Conservation (phyloP, 2,797 vertebrate species). For the Limosa lapponica region DNA sequence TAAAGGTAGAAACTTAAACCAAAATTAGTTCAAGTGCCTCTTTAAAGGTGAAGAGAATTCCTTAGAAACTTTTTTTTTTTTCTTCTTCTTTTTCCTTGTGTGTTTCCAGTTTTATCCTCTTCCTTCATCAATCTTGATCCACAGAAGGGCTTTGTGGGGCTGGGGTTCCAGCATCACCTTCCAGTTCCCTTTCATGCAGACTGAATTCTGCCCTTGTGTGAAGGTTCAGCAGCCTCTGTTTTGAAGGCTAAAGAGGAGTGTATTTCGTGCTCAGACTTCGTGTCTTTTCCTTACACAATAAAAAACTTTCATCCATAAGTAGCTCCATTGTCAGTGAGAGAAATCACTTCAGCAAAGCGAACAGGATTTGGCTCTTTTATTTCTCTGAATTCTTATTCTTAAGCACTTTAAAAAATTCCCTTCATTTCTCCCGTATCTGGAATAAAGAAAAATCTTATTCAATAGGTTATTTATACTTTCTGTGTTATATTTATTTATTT, state of each 20-base stretch:
- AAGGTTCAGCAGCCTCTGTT: neutral
- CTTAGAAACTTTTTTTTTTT: neutral
- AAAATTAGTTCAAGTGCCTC: neutral
- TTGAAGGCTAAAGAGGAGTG: neutral
- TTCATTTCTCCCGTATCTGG: neutral
- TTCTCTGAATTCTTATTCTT: neutral
- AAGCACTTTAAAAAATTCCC: neutral
- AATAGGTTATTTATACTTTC: neutral
- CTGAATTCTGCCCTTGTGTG: neutral
- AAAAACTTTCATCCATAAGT: neutral
- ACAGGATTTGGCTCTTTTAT: neutral
- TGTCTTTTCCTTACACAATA: neutral
- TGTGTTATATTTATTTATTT: neutral
- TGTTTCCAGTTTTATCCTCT: neutral
- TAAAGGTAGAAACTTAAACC: neutral
- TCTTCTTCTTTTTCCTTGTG: neutral
- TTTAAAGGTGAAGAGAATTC: neutral
- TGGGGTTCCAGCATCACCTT: neutral
- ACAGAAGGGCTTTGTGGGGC: fast-evolving
- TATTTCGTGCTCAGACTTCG: neutral
- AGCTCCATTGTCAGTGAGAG: neutral
- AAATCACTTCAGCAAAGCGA: neutral
- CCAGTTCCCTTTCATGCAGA: neutral
- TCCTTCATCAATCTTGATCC: neutral
- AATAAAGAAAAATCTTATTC: neutral